Evolutionary conservation across 2,797 vertebrate species (phyloP).

Genomic region (Lithobates pipiens): DNA sequence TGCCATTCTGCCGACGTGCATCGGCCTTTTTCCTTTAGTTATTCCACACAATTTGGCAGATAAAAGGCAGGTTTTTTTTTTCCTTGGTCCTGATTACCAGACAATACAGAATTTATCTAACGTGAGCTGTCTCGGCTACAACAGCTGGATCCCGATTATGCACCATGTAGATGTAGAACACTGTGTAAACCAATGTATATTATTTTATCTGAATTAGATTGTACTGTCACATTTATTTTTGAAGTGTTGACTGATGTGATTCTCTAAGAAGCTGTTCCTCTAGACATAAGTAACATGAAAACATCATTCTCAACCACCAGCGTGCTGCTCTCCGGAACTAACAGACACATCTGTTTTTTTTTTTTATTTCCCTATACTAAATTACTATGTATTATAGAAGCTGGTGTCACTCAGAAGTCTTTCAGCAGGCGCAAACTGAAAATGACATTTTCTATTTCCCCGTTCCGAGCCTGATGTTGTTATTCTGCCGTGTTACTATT

Average conservation of each 20-base stretch:
- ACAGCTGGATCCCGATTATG: too few species aligned
- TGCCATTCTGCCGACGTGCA: too few species aligned
- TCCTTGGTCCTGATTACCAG: too few species aligned
- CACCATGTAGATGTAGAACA: constrained; percentile 21
- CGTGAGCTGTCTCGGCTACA: too few species aligned
- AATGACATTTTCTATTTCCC: constrained; percentile 51
- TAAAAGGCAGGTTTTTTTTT: too few species aligned
- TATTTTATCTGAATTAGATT: constrained; percentile 14
- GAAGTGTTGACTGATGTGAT: constrained; percentile 13
- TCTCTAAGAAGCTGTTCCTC: not conserved
- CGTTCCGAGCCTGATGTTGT: not conserved
- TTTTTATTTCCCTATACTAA: constrained; percentile 6
- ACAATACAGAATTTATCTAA: too few species aligned
- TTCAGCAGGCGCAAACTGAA: constrained; percentile 39
- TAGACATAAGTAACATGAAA: not conserved
- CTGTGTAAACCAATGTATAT: constrained; percentile 25
- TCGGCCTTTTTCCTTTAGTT: too few species aligned
- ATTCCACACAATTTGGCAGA: too few species aligned
- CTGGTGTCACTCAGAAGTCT: constrained; percentile 19
- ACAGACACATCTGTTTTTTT: constrained; percentile 21
- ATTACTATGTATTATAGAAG: constrained; percentile 32
- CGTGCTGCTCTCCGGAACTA: not conserved
- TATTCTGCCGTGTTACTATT: constrained; percentile 26
- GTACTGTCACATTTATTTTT: constrained; percentile 36
- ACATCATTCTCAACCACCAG: not conserved